Percentiles rank a stretch among this genome's conserved stretches.
phyloP scores from a whole-genome alignment of 2,797 vertebrate genomes.

The Alca torda region DNA sequence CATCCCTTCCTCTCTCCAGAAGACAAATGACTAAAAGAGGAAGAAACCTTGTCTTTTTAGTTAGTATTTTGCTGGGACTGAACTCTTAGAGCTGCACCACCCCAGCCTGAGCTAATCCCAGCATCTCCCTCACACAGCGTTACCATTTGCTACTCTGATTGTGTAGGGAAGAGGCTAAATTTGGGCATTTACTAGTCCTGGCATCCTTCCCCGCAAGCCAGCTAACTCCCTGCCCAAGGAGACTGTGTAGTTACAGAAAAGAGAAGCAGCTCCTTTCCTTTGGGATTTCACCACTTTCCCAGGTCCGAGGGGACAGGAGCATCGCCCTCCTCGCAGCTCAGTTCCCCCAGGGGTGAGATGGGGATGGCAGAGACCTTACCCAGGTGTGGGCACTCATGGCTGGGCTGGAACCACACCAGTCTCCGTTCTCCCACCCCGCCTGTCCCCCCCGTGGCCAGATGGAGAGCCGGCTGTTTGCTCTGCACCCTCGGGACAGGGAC shows the following conservation, averaged over 20 bases:
- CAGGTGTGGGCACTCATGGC: fast-evolving
- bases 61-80: neutral
- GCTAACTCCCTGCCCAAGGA: neutral
- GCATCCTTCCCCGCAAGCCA: neutral
- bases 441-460: fast-evolving
- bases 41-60: neutral
- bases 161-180: neutral
- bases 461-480: neutral
- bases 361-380: fast-evolving
- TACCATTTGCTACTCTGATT: neutral
- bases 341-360: neutral
- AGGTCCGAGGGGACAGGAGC: neutral
- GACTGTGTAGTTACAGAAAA: neutral
- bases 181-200: neutral
- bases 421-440: neutral
- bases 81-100: neutral
- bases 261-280: neutral
- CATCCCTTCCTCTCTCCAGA: neutral
- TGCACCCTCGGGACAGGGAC: fast-evolving
- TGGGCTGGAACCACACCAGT: neutral
- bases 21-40: neutral
- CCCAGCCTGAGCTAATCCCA: neutral
- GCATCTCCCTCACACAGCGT: fast-evolving
- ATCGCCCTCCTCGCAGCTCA: fast-evolving
- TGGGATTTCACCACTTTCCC: neutral